These are phyloP conservation scores for Eriocheir sinensis DNA, from an alignment of 1,140 invertebrate species.

Conservation along the genomic window DNA sequence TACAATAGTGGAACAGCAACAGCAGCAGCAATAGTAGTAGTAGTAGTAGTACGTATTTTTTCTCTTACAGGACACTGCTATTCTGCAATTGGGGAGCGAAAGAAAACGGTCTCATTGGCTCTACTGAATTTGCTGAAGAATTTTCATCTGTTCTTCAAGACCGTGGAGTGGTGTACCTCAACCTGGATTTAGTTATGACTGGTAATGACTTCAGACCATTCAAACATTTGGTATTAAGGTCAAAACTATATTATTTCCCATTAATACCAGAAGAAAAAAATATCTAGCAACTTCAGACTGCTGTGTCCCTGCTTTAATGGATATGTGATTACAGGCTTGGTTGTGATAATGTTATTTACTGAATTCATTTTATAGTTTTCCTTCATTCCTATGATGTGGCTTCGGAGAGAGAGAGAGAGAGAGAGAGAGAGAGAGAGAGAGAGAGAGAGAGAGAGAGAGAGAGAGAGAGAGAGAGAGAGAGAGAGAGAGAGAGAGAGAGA, in stretches of 20 bases:
- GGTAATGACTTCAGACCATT: conserved; percentile 35
- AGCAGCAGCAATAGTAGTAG: background rate
- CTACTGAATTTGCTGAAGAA: conserved; percentile 80
- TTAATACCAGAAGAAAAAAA: background rate
- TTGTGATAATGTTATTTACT: too few species aligned
- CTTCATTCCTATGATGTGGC: too few species aligned
- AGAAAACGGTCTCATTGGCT: conserved; percentile 80
- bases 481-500: too few species aligned
- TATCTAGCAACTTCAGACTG: background rate
- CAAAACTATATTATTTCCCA: background rate
- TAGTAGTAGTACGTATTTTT: background rate
- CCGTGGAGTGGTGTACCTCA: conserved; percentile 81
- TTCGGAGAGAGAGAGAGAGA: too few species aligned
- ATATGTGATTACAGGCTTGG: too few species aligned
- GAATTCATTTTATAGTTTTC: too few species aligned
- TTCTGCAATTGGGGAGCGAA: conserved; percentile 81
- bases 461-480: too few species aligned
- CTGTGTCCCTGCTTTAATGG: too few species aligned
- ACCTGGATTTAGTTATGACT: conserved; percentile 79
- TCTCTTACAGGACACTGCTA: conserved; percentile 81
- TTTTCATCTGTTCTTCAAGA: conserved; percentile 77
- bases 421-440: too few species aligned
- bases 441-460: too few species aligned
- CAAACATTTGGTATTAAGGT: background rate
- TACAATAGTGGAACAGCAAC: background rate